Evolutionary conservation across 1,140 invertebrate species (phyloP), one percentile per base, ranked within the genome.

Genomic region (Nasonia vitripennis): DNA sequence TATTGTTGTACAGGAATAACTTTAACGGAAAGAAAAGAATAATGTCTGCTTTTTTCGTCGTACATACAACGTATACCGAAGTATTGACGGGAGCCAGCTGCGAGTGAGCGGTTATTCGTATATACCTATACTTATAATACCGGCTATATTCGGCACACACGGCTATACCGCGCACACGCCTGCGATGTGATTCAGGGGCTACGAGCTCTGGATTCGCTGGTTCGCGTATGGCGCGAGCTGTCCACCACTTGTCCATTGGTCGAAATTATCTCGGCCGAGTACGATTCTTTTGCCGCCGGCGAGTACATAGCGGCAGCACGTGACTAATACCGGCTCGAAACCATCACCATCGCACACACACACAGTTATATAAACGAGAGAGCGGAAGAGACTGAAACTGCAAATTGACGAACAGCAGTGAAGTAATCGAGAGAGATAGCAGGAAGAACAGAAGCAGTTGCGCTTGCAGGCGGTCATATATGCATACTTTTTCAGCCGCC

Each of bases 151-250:
- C 48, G 12, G 27, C 27, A 27, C 27, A 27, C 27, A 27, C 27
- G 27, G 48, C 9, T 51, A 27, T 27, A 51, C 14, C 10, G 12
- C 48, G 48, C 48, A 51, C 12, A 51, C 12, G 48, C 5, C 48
- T 51, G 48, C 4, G 27, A 27, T 48, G 12, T 12, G 41, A 51
- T 51, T 51, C 48, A 51, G 48, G 48, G 14, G 45, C 45, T 11
- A 48, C 45, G 45, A 48, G 48, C 48, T 51, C 12, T 31, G 78
- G 67, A 90, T 89, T 90, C 88, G 91, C 83, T 84, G 80, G 87
- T 87, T 89, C 86, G 67, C 86, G 88, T 88, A 91, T 93, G 92
- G 91, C 91, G 91, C 91, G 91, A 93, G 91, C 84, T 81, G 86
- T 75, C 86, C 67, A 87, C 74, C 81, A 89, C 83, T 78, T 85